Base-by-base conservation (phyloP, 2,888 invertebrate genomes). In the Boloria euphrosyne region DNA sequence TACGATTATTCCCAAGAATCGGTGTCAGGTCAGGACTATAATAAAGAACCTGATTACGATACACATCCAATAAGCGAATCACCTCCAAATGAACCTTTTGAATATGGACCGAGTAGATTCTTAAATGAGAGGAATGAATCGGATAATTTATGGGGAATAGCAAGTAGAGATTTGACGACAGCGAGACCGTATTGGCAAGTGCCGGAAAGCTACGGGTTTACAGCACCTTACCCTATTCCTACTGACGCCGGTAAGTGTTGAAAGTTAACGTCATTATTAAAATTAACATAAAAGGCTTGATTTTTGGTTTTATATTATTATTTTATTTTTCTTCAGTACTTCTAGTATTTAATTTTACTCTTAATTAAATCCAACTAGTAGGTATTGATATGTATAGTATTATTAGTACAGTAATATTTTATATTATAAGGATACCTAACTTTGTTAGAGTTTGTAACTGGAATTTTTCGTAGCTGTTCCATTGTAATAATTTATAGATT, bases 221-320 rank as follows among this genome's bases (percentile, higher is more conserved):
- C 77, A 14, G 78, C 77, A 58, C 80, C 79, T 46, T 82, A 76
- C 64, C 70, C 78, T 5, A 72, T 79, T 7, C 78, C 87, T 4
- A 87, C 87, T 22, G 90, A 91, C 66, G 78, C 81, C 67, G 91
- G 91, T 90, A 81, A 79, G 67, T 54, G 13, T 49, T 47, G 14
- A 47, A 6, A 47, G 4, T n/a, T n/a, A n/a, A 47, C 4, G 14
- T n/a, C 47, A 47, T 16, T 3, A 14, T n/a, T n/a, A 38, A 31
- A 53, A 4, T 16, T 16, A 50, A 14, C 17, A 50, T 44, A 46
- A 27, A 31, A 5, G 1, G 6, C 6, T 6, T 5, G 31, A 31
- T 31, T 6, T 6, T 31, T 31, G 31, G 5, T 31, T 31, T 38
- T 38, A 31, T 38, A 38, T 38, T 38, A 38, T n/a, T n/a, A 31